Conservation (phyloP, 2,888 invertebrate species). For the Onthophagus sagittarius region DNA sequence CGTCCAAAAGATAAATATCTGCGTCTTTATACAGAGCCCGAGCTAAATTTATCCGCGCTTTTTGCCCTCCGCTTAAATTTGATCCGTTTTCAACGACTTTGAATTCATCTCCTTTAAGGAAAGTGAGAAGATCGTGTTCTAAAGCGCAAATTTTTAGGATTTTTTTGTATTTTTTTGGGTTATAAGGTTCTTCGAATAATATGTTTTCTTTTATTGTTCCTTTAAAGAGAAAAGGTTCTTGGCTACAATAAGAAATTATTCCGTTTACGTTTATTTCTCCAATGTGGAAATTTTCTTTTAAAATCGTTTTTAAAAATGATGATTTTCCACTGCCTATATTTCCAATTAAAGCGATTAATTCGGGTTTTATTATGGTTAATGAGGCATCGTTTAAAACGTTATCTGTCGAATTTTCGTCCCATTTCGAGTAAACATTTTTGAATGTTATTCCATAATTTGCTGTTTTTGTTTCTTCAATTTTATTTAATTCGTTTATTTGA, state of each 20-base stretch:
- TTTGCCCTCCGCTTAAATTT: conserved; percentile 71
- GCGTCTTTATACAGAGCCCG: conserved; percentile 77
- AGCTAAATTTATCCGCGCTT: conserved; percentile 79
- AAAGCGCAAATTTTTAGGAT: conserved; percentile 66
- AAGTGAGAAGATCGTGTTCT: conserved; percentile 63
- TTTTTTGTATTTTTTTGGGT: conserved; percentile 59
- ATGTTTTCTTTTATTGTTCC: conserved; percentile 84
- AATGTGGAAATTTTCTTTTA: conserved; percentile 65
- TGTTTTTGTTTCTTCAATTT: neutral
- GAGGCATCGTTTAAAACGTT: conserved; percentile 63
- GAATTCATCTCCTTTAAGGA: conserved; percentile 74
- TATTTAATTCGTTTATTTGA: conserved; percentile 32
- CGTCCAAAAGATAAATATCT: conserved; percentile 80
- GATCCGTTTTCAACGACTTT: conserved; percentile 73
- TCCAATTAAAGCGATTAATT: conserved; percentile 56
- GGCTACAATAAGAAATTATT: conserved; percentile 68
- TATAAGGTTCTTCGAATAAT: conserved; percentile 73
- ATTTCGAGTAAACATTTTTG: conserved; percentile 60
- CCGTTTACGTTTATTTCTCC: conserved; percentile 67
- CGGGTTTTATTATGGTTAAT: conserved; percentile 60
- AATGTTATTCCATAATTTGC: conserved; percentile 49
- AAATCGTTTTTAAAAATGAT: conserved; percentile 50
- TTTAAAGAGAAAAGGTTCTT: conserved; percentile 78
- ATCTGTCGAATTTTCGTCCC: conserved; percentile 49
- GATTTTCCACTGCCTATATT: conserved; percentile 60